Evolutionary conservation across 2,797 vertebrate genomes (phyloP).

Genomic region (Helarctos malayanus): DNA sequence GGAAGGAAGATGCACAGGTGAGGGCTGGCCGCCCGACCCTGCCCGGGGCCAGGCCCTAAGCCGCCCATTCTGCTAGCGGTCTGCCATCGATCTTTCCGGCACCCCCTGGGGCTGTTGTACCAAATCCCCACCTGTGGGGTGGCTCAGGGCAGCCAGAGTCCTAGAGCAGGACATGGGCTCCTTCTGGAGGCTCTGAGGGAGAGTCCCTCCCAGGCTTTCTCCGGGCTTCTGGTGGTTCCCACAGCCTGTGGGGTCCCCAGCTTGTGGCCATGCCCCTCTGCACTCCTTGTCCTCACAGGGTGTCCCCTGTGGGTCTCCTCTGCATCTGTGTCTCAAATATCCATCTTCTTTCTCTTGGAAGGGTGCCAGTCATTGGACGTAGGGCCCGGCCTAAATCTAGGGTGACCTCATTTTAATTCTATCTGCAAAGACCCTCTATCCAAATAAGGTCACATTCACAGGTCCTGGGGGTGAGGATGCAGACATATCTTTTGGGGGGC

Average conservation of each 20-base stretch:
- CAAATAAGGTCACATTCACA: too few relatives aligned
- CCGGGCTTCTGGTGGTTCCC: too few relatives aligned
- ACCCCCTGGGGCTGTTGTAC: not conserved
- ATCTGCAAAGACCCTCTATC: not conserved
- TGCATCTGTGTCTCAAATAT: not conserved
- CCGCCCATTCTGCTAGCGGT: rapidly evolving
- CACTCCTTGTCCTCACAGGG: rapidly evolving
- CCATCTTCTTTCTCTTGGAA: not conserved
- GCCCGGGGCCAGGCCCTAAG: rapidly evolving
- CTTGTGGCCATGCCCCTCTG: rapidly evolving
- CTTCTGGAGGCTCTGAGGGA: not conserved
- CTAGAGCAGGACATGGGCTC: rapidly evolving
- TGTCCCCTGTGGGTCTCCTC: not conserved
- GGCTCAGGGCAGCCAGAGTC: not conserved
- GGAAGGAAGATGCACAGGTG: rapidly evolving
- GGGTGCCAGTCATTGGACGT: not conserved
- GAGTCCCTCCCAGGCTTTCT: too few relatives aligned
- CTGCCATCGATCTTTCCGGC: rapidly evolving
- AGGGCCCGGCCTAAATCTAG: not conserved
- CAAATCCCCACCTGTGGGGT: not conserved
- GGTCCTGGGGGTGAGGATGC: not conserved
- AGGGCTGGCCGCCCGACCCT: not conserved
- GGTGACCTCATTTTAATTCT: too few relatives aligned
- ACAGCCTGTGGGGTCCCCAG: rapidly evolving
- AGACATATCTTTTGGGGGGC: not conserved